Evolutionary conservation across 2,113 vertebrate genomes (phyloP), one percentile per base, ranked within the genome.

Genomic region (Gila orcuttii): DNA sequence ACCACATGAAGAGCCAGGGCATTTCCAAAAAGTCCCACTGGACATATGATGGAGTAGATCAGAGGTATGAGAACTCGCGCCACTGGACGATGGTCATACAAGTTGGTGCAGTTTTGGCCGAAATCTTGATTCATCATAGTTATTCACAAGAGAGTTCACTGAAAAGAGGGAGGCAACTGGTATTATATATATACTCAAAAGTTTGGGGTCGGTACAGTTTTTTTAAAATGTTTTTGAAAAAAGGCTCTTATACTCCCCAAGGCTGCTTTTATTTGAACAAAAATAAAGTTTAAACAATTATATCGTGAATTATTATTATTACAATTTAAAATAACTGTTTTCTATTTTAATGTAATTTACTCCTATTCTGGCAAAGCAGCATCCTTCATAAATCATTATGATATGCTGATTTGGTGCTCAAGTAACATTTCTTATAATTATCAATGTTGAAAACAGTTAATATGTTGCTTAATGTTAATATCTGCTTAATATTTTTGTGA

Each of bases 11-110:
- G 94, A 52, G 97, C 97, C 33, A 99, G 89, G 87, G 93, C 57
- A 62, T 99, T 99, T 50, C 97, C 98, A 2, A 96, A 75, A n/a
- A 98, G 90, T 1, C 97, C 98, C 11, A 98, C 89, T 0, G 95
- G 2, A 71, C 97, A 97, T 82, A 99, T 95, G 0, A 93, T 47
- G 36, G 92, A 92, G 15, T 99, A 99, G 91, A 96, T 91, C 4
- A 98, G 87, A 0, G 97, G 95, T 83, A 99, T 93, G 25, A 97
- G 23, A 36, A 98, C 90, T 50, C 90, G 93, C 33, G 97, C 96
- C 0, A 95, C 96, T 1, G 76, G 13, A 19, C 94, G 92, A 86
- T 99, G 98, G 81, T 89, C 92, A 0, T 99, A 99, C 1, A 99
- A 91, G 42, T 96, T 94, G 62, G 60, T 84, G 2, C 96, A 97